These are phyloP conservation scores for Darwinula stevensoni DNA, from an alignment of 2,888 invertebrate species.

Conservation along the genomic window DNA sequence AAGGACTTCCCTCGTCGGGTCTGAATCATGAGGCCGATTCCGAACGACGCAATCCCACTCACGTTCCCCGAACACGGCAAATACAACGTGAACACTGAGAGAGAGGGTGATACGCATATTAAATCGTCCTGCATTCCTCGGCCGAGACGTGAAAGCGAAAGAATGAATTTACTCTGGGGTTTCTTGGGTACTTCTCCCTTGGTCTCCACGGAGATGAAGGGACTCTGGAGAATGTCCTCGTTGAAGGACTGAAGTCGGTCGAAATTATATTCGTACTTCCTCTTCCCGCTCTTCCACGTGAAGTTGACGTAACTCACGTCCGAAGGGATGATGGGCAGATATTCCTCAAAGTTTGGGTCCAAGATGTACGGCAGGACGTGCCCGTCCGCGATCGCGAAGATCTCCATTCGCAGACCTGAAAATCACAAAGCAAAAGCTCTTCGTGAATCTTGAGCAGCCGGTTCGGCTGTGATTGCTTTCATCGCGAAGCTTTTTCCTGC, in stretches of 20 bases:
- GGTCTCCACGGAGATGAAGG: slow-evolving; percentile 57
- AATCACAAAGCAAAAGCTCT: background rate
- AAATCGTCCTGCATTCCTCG: too few species aligned
- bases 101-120: slow-evolving; percentile 5
- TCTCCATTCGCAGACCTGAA: slow-evolving; percentile 50
- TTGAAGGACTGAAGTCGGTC: slow-evolving; percentile 55
- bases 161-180: slow-evolving; percentile 48
- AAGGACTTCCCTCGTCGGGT: slow-evolving; percentile 38
- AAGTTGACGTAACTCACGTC: slow-evolving; percentile 69
- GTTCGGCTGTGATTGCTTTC: too few species aligned
- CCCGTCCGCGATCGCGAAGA: slow-evolving; percentile 65
- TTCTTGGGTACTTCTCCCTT: slow-evolving; percentile 55
- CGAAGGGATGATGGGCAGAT: slow-evolving; percentile 64
- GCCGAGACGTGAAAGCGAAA: too few species aligned
- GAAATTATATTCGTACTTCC: slow-evolving; percentile 44
- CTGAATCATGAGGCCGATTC: slow-evolving; percentile 53
- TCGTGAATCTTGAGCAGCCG: too few species aligned
- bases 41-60: slow-evolving; percentile 60
- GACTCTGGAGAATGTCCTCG: slow-evolving; percentile 49
- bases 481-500: too few species aligned
- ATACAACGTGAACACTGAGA: slow-evolving; percentile 53
- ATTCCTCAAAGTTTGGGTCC: slow-evolving; percentile 65
- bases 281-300: slow-evolving; percentile 51
- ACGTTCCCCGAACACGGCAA: slow-evolving; percentile 60
- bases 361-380: slow-evolving; percentile 53